These are phyloP conservation scores for Pinctada fucata DNA, from an alignment of 2,888 invertebrate species.

Conservation along the genomic window DNA sequence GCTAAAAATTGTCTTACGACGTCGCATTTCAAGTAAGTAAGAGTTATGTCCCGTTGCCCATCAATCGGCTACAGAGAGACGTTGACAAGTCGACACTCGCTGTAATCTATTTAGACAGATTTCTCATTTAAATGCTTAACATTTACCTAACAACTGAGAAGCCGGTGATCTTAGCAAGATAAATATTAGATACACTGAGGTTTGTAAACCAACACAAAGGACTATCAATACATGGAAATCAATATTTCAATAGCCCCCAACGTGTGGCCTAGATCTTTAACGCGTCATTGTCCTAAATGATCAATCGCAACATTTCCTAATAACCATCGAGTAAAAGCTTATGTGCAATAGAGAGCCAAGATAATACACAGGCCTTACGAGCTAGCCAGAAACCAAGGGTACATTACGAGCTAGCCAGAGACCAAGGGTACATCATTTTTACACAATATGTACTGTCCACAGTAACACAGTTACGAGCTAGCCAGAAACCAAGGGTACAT, in stretches of 20 bases:
- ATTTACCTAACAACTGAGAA: slow-evolving; percentile 3
- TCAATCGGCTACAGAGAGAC: not conserved
- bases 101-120: not conserved
- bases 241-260: not conserved
- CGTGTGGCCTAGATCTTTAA: not conserved
- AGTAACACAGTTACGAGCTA: no score
- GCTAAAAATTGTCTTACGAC: no score
- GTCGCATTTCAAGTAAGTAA: not conserved
- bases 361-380: no score
- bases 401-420: no score
- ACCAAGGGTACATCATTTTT: no score
- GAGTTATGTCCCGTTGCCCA: slow-evolving; percentile 11
- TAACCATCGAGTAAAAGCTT: not conserved
- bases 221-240: not conserved
- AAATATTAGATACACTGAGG: not conserved
- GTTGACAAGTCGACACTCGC: not conserved
- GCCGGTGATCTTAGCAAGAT: not conserved
- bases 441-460: no score
- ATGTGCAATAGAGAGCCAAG: no score
- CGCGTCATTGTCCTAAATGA: not conserved
- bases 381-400: no score
- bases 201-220: not conserved
- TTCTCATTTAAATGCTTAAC: not conserved
- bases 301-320: not conserved
- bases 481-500: no score